Evolutionary conservation across 1,140 invertebrate genomes (phyloP).

Genomic region (Phenacoccus solenopsis): DNA sequence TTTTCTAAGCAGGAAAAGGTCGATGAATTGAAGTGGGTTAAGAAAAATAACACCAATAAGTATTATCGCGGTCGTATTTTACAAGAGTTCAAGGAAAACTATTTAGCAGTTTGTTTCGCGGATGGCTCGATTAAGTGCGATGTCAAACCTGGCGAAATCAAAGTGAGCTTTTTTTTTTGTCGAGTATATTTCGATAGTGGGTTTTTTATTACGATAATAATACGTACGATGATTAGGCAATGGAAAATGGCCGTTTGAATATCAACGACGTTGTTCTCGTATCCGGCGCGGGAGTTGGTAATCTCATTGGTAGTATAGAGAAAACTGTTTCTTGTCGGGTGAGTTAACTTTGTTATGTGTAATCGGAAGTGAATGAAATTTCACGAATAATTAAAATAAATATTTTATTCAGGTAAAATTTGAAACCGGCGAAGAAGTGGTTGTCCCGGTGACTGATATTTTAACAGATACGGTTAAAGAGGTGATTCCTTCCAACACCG

Average conservation of each 20-base stretch:
- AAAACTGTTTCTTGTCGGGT: conserved; percentile 1
- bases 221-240: not conserved
- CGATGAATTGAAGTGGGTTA: not conserved
- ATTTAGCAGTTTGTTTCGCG: not conserved
- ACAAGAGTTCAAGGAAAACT: not conserved
- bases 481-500: not conserved
- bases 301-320: not conserved
- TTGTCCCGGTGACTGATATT: not conserved
- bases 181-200: not conserved
- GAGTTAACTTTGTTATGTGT: not conserved
- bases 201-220: not conserved
- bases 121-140: not conserved
- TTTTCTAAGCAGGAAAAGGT: not conserved
- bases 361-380: not conserved
- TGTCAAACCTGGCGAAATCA: not conserved
- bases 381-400: not conserved
- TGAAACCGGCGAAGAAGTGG: not conserved
- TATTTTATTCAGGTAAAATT: not conserved
- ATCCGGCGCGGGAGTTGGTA: not conserved
- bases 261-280: not conserved
- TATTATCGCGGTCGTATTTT: not conserved
- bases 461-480: not conserved
- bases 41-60: not conserved
- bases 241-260: not conserved
- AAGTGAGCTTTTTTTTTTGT: not conserved